Evolutionary conservation across 2,113 vertebrate species (phyloP), one percentile per base, ranked within the genome.

Genomic region (Leptodactylus fuscus): DNA sequence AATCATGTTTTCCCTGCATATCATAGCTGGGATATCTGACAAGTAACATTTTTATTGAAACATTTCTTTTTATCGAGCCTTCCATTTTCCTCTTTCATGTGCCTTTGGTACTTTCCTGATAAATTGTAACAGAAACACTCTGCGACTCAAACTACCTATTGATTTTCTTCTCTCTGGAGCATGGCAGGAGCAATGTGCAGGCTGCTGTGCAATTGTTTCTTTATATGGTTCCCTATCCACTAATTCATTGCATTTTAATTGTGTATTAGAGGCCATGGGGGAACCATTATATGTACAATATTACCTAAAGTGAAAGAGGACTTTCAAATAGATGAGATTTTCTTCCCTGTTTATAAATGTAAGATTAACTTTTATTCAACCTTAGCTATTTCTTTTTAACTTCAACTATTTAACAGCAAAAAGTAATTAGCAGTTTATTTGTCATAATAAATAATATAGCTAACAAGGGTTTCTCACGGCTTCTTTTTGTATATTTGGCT

Each of bases 201-300:
- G 51, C 81, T 74, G 69, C 81, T 83, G 81, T 83, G 81, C 81
- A 83, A 74, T 83, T 83, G 69, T 83, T 83, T 83, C 81, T 83
- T 24, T 83, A 58, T 74, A 75, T 83, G 51, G 49, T 74, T 83
- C 81, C 81, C 81, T 75, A 74, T 83, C 81, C 81, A 58, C 81
- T 83, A 83, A 83, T 83, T 83, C 81, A 83, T 55, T 83, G 81
- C 81, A 83, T 83, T 83, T 83, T 83, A 83, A 83, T 83, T 83
- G 81, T 74, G 81, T 73, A 83, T 75, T 60, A 83, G 51, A 73
- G 51, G n/a, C 81, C 81, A 60, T 71, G 69, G 69, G 81, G 69
- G 70, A 27, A 83, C 69, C 69, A 75, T 83, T 83, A 74, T 55
- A 83, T 75, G 69, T 75, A 74, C 69, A 60, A 74, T 83, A 83